Conservation (phyloP, 2,888 invertebrate genomes). For the Drosophila robusta region DNA sequence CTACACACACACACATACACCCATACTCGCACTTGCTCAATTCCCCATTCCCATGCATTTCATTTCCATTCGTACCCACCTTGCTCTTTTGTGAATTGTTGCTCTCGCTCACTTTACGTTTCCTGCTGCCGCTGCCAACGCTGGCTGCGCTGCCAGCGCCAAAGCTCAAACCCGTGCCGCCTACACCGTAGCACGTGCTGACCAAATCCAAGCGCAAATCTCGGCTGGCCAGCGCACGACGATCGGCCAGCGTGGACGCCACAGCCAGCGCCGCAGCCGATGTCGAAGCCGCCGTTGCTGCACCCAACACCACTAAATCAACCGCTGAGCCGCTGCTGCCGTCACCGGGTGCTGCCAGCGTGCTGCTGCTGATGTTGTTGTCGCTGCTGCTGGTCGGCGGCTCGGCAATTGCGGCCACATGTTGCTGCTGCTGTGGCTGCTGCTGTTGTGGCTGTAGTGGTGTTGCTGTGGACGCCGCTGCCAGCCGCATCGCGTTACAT, state of each 20-base stretch:
- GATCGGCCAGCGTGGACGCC: conserved; percentile 72
- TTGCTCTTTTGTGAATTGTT: conserved; percentile 84
- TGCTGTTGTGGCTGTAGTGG: conserved; percentile 35
- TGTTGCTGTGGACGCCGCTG: conserved; percentile 37
- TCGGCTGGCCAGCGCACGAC: conserved; percentile 80
- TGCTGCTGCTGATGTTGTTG: conserved; percentile 31
- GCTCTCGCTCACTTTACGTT: conserved; percentile 84
- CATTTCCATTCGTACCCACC: conserved; percentile 71
- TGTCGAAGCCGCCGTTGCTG: conserved; percentile 27
- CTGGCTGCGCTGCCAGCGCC: conserved; percentile 55
- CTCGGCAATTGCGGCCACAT: conserved; percentile 53
- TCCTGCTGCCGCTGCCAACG: conserved; percentile 73
- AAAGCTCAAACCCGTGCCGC: conserved; percentile 73
- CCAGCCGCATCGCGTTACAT: conserved; percentile 36
- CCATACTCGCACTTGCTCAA: conserved; percentile 1
- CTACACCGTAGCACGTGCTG: conserved; percentile 80
- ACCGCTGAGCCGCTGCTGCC: conserved; percentile 25
- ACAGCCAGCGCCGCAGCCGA: conserved; percentile 63
- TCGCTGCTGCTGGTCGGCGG: conserved; percentile 3
- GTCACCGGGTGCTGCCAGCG: conserved; percentile 7
- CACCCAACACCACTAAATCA: conserved; percentile 32
- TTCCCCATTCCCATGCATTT: conserved; percentile 29
- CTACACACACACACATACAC: background rate
- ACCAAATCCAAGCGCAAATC: conserved; percentile 84
- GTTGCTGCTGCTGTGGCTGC: conserved; percentile 42